Percentiles rank a stretch among this genome's conserved stretches.
Evolutionary conservation across 2,113 vertebrate species (phyloP).

Genomic region (Oryzias melastigma): DNA sequence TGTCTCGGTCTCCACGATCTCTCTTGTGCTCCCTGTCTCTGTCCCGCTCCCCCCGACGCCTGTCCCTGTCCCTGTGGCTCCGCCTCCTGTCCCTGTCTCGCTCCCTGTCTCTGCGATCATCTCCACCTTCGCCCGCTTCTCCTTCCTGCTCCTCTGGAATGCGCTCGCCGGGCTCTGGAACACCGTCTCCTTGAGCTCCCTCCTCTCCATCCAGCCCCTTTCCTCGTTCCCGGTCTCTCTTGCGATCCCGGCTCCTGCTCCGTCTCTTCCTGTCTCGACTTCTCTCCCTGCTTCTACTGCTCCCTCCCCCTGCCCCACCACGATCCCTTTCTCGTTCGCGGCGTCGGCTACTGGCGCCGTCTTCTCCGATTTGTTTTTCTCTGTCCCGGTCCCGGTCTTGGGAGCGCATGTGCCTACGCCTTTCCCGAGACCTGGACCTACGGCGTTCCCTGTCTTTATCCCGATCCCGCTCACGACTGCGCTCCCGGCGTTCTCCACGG

Average conservation of each 20-base stretch:
- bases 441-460: constrained; percentile 79
- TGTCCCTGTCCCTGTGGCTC: constrained; percentile 73
- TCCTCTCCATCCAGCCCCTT: constrained; percentile 75
- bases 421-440: constrained; percentile 83
- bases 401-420: constrained; percentile 80
- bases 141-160: constrained; percentile 80
- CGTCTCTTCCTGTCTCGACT: constrained; percentile 52
- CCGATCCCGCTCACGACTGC: constrained; percentile 83
- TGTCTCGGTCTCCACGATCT: constrained; percentile 77
- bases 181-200: constrained; percentile 46
- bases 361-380: constrained; percentile 51
- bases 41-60: constrained; percentile 79
- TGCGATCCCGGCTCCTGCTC: constrained; percentile 77
- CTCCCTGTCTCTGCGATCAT: constrained; percentile 75
- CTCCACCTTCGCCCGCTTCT: constrained; percentile 63
- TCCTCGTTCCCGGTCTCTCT: constrained; percentile 63
- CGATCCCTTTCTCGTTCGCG: constrained; percentile 67
- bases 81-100: constrained; percentile 73
- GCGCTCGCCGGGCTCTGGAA: constrained; percentile 54
- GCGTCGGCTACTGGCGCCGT: constrained; percentile 48
- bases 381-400: constrained; percentile 67
- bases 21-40: constrained; percentile 80
- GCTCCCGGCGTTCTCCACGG: constrained; percentile 78
- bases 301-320: constrained; percentile 37
- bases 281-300: constrained; percentile 15